These are phyloP conservation scores for Tenthredo mesomela DNA, from an alignment of 2,888 invertebrate genomes.

Conservation along the genomic window DNA sequence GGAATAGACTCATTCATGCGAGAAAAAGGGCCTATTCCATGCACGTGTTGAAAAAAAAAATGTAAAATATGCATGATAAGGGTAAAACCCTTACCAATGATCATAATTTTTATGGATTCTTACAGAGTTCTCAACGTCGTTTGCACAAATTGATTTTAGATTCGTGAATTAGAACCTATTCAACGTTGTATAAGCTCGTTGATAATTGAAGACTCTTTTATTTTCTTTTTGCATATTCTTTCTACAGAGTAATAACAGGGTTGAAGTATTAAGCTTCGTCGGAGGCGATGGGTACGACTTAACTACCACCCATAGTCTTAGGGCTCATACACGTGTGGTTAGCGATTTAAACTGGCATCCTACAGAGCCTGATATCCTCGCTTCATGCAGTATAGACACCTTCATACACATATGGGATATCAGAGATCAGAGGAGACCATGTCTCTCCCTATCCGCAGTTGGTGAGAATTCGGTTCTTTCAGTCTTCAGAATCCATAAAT, in stretches of 20 bases:
- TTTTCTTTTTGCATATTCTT: slow-evolving; percentile 21
- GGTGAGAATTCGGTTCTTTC: slow-evolving; percentile 78
- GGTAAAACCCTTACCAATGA: too few species aligned
- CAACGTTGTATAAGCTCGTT: background rate
- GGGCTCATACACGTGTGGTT: slow-evolving; percentile 91
- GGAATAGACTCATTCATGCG: too few species aligned
- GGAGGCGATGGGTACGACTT: slow-evolving; percentile 82
- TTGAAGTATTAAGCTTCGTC: slow-evolving; percentile 92
- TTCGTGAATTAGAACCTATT: too few species aligned
- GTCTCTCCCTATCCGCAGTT: slow-evolving; percentile 92
- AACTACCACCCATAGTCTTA: slow-evolving; percentile 85
- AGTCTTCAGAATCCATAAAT: background rate
- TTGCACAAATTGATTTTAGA: too few species aligned
- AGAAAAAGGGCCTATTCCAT: too few species aligned
- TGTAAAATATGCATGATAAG: too few species aligned
- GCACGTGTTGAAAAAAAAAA: too few species aligned
- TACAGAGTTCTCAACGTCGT: too few species aligned
- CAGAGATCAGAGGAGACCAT: slow-evolving; percentile 90
- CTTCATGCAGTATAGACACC: slow-evolving; percentile 96
- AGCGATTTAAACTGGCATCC: slow-evolving; percentile 96
- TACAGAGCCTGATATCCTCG: slow-evolving; percentile 86
- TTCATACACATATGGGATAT: slow-evolving; percentile 97
- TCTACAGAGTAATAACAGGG: slow-evolving; percentile 90
- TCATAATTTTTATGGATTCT: too few species aligned
- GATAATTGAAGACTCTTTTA: background rate